Evolutionary conservation across 2,797 vertebrate genomes (phyloP).

Genomic region (Falco concolor): DNA sequence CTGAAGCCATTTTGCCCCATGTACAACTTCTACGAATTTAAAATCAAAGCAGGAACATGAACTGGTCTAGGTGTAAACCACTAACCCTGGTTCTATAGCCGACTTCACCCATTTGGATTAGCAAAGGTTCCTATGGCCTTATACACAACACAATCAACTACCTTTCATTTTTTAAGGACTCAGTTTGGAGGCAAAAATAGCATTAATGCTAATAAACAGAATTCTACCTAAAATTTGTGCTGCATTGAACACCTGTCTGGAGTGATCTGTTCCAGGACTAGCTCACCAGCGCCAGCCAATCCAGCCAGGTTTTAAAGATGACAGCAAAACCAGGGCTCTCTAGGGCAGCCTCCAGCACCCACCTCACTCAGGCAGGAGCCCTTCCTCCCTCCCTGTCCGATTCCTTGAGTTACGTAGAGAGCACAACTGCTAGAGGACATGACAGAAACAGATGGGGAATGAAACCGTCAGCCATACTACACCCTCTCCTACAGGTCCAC

Average conservation of each 20-base stretch:
- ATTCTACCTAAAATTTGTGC: neutral
- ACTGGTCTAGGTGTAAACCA: neutral
- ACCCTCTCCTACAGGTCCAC: neutral
- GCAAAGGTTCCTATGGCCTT: neutral
- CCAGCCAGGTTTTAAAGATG: neutral
- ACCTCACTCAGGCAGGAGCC: neutral
- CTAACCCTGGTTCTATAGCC: neutral
- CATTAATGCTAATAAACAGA: neutral
- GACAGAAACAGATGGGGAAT: neutral
- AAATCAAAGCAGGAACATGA: slow-evolving; percentile 25
- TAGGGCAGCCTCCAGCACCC: neutral
- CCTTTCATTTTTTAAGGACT: neutral
- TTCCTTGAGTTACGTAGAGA: rapidly evolving
- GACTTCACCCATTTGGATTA: neutral
- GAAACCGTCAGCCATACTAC: neutral
- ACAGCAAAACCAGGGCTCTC: neutral
- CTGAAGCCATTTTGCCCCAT: neutral
- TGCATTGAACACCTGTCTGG: neutral
- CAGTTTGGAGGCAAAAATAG: rapidly evolving
- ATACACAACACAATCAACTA: rapidly evolving
- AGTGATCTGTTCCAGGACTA: neutral
- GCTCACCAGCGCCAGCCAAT: neutral
- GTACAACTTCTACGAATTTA: neutral
- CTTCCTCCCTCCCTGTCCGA: neutral
- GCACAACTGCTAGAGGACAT: neutral